These are phyloP conservation scores for Chloromyia formosa DNA, from an alignment of 2,888 invertebrate species.

Conservation along the genomic window DNA sequence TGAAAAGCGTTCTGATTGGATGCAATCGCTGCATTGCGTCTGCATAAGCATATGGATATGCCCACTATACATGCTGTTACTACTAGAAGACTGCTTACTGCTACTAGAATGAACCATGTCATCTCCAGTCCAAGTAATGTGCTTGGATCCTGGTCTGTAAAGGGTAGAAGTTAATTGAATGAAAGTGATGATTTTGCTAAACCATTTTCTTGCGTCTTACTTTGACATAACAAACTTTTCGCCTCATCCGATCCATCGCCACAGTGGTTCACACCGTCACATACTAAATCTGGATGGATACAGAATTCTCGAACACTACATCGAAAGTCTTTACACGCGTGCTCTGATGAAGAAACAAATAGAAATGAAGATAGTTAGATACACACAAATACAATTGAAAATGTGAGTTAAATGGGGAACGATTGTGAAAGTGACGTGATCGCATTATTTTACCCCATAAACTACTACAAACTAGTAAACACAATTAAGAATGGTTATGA, in stretches of 20 bases:
- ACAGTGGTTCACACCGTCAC: slow-evolving; percentile 94
- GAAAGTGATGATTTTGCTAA: no score
- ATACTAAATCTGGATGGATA: slow-evolving; percentile 89
- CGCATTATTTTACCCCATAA: no score
- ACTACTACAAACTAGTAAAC: no score
- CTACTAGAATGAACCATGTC: slow-evolving; percentile 79
- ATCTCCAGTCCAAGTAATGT: slow-evolving; percentile 77
- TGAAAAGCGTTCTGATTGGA: slow-evolving; percentile 66
- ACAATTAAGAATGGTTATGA: no score
- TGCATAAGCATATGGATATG: slow-evolving; percentile 80
- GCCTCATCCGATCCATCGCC: slow-evolving; percentile 93
- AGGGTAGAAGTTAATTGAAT: no score
- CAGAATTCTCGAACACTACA: slow-evolving; percentile 90
- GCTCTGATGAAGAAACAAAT: slow-evolving; percentile 67
- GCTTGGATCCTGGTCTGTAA: slow-evolving; percentile 69
- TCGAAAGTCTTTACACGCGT: slow-evolving; percentile 87
- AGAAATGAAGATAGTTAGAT: not conserved
- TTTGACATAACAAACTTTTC: slow-evolving; percentile 83
- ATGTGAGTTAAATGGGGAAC: no score
- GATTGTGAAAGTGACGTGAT: no score
- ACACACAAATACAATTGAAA: not conserved
- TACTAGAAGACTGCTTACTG: slow-evolving; percentile 75
- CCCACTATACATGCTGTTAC: slow-evolving; percentile 75
- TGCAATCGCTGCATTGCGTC: slow-evolving; percentile 68
- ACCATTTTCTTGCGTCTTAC: slow-evolving; percentile 70